Base-by-base conservation (phyloP, 2,113 vertebrate genomes). In the Macroglossus sobrinus region DNA sequence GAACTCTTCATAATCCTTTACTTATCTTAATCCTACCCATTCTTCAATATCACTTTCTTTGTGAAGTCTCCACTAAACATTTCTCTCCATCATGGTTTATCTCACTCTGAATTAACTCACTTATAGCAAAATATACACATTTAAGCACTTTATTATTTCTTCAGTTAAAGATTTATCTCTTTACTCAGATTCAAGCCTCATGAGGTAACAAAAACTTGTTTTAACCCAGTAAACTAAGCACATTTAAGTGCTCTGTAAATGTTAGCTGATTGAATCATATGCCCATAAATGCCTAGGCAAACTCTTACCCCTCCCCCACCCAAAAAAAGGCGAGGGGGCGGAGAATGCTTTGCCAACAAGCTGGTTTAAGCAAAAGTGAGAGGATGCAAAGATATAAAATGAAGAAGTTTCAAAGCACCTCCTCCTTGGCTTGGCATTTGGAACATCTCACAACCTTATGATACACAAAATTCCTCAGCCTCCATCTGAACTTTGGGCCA, bases 91-190 rank as follows among this genome's bases (percentile, higher is more conserved):
- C 33, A 11, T 92, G n/a, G 38, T 55, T n/a, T 63, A 3, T 66
- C 15, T 95, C 63, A 87, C 15, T 80, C 10, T 78, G 22, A 90
- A 68, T 84, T 92, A 68, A 79, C 79, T 15, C 18, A 72, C 5
- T 68, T 69, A 74, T 2, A 21, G 40, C 5, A 82, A 82, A 82
- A 19, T 11, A 47, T 59, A 72, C 50, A 93, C 28, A 74, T 68
- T 88, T 96, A 80, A 59, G 22, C 26, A 74, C 19, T 63, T 59
- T 45, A 96, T 63, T 87, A 64, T 78, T 82, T 74, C 19, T 55
- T 78, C 43, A 81, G 19, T 18, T 92, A 84, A 86, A n/a, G 71
- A 26, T 96, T 89, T 78, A 47, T 74, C 55, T 94, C 35, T 94
- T 40, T 18, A 84, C 13, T 53, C 63, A 93, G 47, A 82, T 21